phyloP scores from a whole-genome alignment of 2,888 invertebrate species.

The Himalopsyche japonica region DNA sequence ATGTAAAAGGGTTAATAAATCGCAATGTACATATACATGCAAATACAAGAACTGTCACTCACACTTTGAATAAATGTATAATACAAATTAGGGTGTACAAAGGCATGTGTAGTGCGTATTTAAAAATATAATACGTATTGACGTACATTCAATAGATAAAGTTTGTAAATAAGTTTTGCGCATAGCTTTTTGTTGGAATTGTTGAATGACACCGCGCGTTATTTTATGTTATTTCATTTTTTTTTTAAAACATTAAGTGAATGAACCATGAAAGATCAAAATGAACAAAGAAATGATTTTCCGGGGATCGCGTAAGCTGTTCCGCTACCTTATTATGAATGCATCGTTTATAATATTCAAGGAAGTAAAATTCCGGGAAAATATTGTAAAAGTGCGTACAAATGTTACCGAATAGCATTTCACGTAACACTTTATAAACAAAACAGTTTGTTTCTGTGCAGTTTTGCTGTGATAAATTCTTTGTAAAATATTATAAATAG shows the following conservation, averaged over 20 bases:
- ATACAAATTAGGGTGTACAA: background rate
- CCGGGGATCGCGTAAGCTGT: background rate
- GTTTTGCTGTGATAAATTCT: too few relatives aligned
- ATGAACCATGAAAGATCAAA: background rate
- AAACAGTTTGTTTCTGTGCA: too few relatives aligned
- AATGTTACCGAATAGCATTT: background rate
- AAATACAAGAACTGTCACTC: background rate
- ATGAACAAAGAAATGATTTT: background rate
- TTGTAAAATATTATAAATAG: background rate
- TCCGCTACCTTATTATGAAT: background rate
- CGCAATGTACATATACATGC: background rate
- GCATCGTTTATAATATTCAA: background rate
- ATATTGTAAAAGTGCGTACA: background rate
- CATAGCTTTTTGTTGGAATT: background rate
- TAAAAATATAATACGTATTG: background rate
- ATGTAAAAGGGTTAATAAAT: background rate
- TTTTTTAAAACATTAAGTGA: background rate
- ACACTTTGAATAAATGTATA: background rate
- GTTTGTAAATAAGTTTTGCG: background rate
- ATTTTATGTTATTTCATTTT: background rate
- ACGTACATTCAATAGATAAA: background rate
- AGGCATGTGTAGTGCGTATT: background rate
- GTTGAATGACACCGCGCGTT: background rate
- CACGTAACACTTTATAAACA: background rate
- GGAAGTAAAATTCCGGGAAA: background rate